Evolutionary conservation across 2,797 vertebrate genomes (phyloP), one percentile per base, ranked within the genome.

Genomic region (Telmatherina bonti): DNA sequence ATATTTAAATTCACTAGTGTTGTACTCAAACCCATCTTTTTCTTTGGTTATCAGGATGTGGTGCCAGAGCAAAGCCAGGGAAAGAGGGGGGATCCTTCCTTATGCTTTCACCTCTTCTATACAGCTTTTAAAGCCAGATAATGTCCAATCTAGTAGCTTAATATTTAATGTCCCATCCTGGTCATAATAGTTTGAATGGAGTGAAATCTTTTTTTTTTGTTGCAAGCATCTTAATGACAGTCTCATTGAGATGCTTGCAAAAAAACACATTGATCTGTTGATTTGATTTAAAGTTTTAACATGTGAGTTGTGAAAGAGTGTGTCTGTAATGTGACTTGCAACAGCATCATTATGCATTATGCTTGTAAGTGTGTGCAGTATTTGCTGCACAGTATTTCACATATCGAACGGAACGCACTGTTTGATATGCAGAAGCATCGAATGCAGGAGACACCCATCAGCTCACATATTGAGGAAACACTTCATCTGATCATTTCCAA

Each of bases 111-210:
- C 79, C 89, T 91, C 79, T 88, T 77, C 22, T 74, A 52, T 76
- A 70, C 77, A 82, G 75, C 84, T 75, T 85, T 70, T 70, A 77
- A 85, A 72, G 76, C 72, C 81, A 79, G 85, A 85, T 89, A 88
- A 88, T 83, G 83, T 84, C 73, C 72, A 78, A 81, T 85, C 86
- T 84, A 80, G 66, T 67, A 26, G 41, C 62, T 69, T 78, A 87
- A 79, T 84, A 80, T 89, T 81, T 83, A 68, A 88, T 80, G 79
- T 90, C 84, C 85, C 81, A 84, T 82, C 78, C 74, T 66, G 52
- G 63, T 85, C 74, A 78, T 82, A 67, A 78, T 62, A 35, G 79
- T 72, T 82, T 87, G 79, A 81, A 76, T 62, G 74, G 62, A 80
- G 84, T 78, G 67, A 75, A 67, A 84, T 73, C 51, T 59, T n/a